Conservation (phyloP, 2,113 vertebrate genomes). For the Triplophysa siluroides region DNA sequence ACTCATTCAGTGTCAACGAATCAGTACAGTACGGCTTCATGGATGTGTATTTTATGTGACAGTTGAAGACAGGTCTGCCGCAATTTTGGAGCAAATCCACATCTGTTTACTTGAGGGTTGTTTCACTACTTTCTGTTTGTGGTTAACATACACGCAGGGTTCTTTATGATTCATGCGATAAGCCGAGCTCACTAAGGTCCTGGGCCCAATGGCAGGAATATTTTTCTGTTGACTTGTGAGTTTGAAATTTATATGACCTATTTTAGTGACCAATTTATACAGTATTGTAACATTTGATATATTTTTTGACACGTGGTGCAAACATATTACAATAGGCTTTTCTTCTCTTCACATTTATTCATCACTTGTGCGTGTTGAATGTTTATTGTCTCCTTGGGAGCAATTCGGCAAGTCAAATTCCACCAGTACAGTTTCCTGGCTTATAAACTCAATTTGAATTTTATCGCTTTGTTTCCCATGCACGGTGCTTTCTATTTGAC, state of each 20-base stretch:
- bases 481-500: not conserved
- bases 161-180: no score
- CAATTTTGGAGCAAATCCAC: not conserved
- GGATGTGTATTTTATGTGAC: constrained; percentile 6
- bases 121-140: no score
- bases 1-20: not conserved
- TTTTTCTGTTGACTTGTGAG: no score
- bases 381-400: constrained; percentile 10
- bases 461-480: constrained; percentile 5
- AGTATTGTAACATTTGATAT: not conserved
- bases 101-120: not conserved
- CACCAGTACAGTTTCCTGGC: constrained; percentile 18
- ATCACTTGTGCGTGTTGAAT: not conserved
- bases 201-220: no score
- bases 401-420: constrained; percentile 19
- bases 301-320: not conserved
- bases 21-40: not conserved
- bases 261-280: not conserved
- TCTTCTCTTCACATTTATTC: not conserved
- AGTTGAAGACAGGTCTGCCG: constrained; percentile 3
- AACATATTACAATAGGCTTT: not conserved
- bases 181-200: no score
- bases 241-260: no score
- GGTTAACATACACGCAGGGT: no score
- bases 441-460: constrained; percentile 3